Percentiles rank a stretch among this genome's conserved stretches.
phyloP scores from a whole-genome alignment of 2,113 vertebrate genomes.

The Procapra przewalskii region DNA sequence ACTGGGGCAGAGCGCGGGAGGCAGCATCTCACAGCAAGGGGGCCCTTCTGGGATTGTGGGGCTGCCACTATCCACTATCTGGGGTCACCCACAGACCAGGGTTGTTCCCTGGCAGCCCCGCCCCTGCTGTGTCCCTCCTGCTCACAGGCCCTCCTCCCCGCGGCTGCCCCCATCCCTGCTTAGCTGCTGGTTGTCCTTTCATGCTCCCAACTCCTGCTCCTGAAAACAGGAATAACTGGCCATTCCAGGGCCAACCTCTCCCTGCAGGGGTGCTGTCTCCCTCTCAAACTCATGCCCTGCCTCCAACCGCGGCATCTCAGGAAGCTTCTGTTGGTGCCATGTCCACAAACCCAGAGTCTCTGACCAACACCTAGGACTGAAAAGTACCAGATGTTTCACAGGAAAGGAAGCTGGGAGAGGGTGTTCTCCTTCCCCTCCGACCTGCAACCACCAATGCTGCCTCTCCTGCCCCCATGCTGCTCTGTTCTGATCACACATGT shows the following conservation, averaged over 20 bases:
- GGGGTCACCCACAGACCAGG: neutral
- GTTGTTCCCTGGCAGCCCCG: rapidly evolving
- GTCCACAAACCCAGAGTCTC: neutral
- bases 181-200: neutral
- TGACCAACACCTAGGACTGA: neutral
- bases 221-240: neutral
- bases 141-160: neutral
- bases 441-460: neutral
- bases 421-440: neutral
- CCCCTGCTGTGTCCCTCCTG: neutral
- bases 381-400: neutral
- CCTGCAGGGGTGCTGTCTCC: too few species aligned
- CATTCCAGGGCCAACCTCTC: neutral
- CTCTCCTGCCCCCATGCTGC: neutral
- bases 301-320: rapidly evolving
- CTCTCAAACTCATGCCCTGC: neutral
- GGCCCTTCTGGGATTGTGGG: neutral
- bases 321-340: neutral
- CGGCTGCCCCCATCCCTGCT: neutral
- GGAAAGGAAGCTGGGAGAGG: neutral
- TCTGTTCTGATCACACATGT: neutral
- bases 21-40: neutral
- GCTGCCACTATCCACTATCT: neutral
- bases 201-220: neutral
- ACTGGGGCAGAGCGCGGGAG: neutral